phyloP scores from a whole-genome alignment of 64 coral and sea anemone genomes.

The Platygyra sinensis region DNA sequence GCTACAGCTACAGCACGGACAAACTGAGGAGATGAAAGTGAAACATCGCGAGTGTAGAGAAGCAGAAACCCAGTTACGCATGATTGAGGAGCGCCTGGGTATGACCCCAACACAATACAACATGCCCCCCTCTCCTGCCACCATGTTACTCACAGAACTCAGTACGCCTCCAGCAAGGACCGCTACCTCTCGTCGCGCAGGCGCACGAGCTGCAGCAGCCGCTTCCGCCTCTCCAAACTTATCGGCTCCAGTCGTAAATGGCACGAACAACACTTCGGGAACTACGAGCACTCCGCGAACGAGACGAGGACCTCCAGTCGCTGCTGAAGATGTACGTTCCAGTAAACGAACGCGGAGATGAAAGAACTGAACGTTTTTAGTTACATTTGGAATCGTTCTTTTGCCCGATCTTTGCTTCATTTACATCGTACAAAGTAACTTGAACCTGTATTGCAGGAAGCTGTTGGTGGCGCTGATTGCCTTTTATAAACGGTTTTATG shows the following conservation, averaged over 20 bases:
- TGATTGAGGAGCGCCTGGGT: conserved; percentile 92
- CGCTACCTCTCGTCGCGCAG: conserved; percentile 40
- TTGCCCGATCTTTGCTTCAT: not conserved
- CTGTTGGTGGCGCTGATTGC: no score
- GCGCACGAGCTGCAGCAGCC: conserved; percentile 21
- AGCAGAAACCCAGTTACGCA: conserved; percentile 89
- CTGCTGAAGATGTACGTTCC: conserved; percentile 51
- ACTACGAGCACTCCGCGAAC: conserved; percentile 43
- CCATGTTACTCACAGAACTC: conserved; percentile 94
- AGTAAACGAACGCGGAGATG: conserved; percentile 50
- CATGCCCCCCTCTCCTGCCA: conserved; percentile 95
- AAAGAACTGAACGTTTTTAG: not conserved
- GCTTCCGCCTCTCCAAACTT: conserved; percentile 23
- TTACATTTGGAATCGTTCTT: not conserved
- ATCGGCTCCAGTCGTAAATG: conserved; percentile 63
- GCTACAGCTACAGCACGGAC: conserved; percentile 85
- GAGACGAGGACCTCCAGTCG: conserved; percentile 49
- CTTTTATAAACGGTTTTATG: no score
- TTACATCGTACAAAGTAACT: not conserved
- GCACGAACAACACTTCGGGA: conserved; percentile 19
- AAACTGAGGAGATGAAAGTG: conserved; percentile 93
- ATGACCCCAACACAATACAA: conserved; percentile 98
- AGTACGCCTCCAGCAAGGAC: conserved; percentile 72
- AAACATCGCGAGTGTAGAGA: conserved; percentile 94
- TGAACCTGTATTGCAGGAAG: not conserved